A percentile compares a stretch with the other conserved stretches of the same genome.
These are phyloP conservation scores for Oreochromis spilurus DNA, from an alignment of 2,113 vertebrate genomes.

Conservation along the genomic window DNA sequence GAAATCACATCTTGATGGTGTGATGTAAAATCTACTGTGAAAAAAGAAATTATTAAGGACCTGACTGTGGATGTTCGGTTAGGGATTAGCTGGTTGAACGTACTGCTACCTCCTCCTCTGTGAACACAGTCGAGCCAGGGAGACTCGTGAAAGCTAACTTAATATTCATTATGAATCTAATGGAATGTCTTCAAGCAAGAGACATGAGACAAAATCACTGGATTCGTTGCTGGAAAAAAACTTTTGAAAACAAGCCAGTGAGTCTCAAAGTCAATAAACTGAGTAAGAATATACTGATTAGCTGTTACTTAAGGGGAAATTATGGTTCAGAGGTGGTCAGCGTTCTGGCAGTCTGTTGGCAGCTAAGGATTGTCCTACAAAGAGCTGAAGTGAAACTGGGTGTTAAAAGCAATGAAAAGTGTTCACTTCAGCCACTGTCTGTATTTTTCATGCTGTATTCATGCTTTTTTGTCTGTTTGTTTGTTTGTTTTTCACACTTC, in stretches of 20 bases:
- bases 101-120: not conserved
- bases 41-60: not conserved
- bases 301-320: not conserved
- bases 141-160: not conserved
- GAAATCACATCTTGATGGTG: not conserved
- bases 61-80: not conserved
- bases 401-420: not conserved
- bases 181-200: not conserved
- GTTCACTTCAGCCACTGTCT: not conserved
- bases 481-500: not conserved
- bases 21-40: not conserved
- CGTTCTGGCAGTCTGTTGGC: not conserved
- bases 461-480: not conserved
- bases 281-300: not conserved
- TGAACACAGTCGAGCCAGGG: not conserved
- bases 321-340: not conserved
- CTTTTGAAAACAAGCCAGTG: not conserved
- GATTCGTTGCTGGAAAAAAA: not conserved
- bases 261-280: not conserved
- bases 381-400: not conserved
- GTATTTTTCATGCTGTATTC: accelerated
- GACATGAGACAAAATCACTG: accelerated
- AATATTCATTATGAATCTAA: not conserved
- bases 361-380: accelerated
- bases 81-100: not conserved